A percentile compares a stretch with the other conserved stretches of the same genome.
These are phyloP conservation scores for Sabellastarte sp. DNA, from an alignment of 2,888 invertebrate species.

Conservation along the genomic window DNA sequence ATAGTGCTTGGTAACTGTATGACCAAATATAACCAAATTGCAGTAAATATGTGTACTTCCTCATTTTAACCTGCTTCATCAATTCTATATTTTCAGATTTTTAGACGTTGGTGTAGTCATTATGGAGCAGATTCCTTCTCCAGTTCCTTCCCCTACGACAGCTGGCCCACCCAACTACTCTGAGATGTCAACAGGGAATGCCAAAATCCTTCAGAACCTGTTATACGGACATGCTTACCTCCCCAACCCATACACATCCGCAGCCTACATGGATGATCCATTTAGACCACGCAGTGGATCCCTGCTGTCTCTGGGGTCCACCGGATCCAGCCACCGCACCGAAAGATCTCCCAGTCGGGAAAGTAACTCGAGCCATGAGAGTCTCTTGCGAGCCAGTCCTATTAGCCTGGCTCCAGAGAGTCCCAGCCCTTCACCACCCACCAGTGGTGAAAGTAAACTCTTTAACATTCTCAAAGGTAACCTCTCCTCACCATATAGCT, in stretches of 20 bases:
- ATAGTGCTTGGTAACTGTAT: no score
- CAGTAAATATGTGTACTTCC: no score
- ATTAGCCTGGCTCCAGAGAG: neutral
- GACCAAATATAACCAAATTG: no score
- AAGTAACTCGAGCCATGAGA: constrained; percentile 7
- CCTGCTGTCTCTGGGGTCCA: constrained; percentile 11
- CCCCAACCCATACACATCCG: no score
- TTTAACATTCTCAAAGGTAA: constrained; percentile 1
- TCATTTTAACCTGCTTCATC: no score
- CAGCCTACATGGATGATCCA: no score
- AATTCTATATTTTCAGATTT: no score
- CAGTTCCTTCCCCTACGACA: neutral
- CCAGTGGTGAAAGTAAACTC: constrained; percentile 8
- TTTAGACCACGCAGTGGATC: neutral
- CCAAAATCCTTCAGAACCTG: neutral
- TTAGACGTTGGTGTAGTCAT: no score
- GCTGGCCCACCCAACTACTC: no score
- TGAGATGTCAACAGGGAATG: no score
- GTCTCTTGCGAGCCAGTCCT: constrained; percentile 8
- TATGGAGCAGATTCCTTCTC: neutral
- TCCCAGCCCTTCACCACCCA: constrained; percentile 19
- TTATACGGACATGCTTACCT: neutral
- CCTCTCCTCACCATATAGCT: neutral
- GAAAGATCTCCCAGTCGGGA: constrained; percentile 10
- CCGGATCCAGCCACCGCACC: constrained; percentile 5